Percentiles rank a stretch among this genome's conserved stretches.
Evolutionary conservation across 1,140 invertebrate species (phyloP).

Genomic region (Drosophila obscura): DNA sequence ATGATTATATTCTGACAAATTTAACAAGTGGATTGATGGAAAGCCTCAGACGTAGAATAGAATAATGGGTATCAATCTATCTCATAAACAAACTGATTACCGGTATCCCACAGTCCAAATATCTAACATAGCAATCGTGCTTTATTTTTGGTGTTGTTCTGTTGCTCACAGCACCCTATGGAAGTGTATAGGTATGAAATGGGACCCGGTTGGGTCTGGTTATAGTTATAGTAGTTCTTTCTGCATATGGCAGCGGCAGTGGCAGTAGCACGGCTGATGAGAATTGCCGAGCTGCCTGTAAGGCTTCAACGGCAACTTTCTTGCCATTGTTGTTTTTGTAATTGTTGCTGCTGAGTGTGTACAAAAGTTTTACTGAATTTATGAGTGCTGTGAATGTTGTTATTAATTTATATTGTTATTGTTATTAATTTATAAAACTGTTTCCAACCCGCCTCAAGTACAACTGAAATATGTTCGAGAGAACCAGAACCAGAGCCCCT

Average conservation of each 20-base stretch:
- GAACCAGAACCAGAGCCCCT: background rate
- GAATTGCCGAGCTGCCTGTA: conserved; percentile 55
- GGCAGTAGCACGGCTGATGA: conserved; percentile 42
- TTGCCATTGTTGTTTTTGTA: background rate
- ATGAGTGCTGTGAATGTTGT: conserved; percentile 69
- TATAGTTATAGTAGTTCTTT: conserved; percentile 46
- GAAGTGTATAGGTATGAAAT: background rate
- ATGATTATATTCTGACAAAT: too few relatives aligned
- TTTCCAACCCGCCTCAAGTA: conserved; percentile 38
- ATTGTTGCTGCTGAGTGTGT: conserved; percentile 55
- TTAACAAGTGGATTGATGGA: too few relatives aligned
- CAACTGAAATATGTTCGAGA: conserved; percentile 68
- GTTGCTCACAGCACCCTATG: too few relatives aligned
- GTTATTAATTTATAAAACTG: conserved; percentile 80
- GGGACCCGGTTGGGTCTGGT: background rate
- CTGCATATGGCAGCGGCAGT: conserved; percentile 24
- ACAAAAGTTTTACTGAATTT: conserved; percentile 73
- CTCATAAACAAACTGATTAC: too few relatives aligned
- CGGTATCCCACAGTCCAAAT: too few relatives aligned
- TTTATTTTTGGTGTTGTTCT: too few relatives aligned
- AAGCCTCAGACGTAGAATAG: too few relatives aligned
- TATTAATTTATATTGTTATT: conserved; percentile 81
- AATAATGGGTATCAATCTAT: too few relatives aligned
- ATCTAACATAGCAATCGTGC: too few relatives aligned
- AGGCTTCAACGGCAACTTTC: conserved; percentile 62